Conservation (phyloP, 2,113 vertebrate genomes). For the Lutjanus erythropterus region DNA sequence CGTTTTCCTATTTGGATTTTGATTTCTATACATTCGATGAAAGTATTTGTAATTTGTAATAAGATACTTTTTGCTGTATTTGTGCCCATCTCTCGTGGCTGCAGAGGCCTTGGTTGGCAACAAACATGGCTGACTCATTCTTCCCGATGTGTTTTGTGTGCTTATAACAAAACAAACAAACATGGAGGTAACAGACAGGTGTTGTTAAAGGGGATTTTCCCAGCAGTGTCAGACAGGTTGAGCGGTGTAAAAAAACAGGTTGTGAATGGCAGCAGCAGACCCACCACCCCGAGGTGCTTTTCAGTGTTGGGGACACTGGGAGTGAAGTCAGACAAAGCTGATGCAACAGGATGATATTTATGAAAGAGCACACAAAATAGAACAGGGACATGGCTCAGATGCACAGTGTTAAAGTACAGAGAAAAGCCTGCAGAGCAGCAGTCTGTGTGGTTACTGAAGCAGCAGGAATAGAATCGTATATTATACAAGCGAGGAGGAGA, state of each 20-base stretch:
- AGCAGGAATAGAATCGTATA: constrained; percentile 63
- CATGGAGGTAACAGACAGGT: constrained; percentile 72
- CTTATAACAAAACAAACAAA: constrained; percentile 29
- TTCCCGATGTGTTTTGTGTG: background rate
- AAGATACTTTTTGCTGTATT: too few relatives aligned
- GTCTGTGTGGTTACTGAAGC: constrained; percentile 40
- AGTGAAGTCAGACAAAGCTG: constrained; percentile 70
- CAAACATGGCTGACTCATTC: constrained; percentile 12
- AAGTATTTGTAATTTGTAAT: too few relatives aligned
- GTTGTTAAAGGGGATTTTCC: constrained; percentile 79
- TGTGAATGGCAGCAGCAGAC: constrained; percentile 78
- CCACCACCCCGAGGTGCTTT: constrained; percentile 67
- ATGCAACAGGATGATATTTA: constrained; percentile 79
- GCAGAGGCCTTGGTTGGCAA: background rate
- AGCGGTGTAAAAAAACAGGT: constrained; percentile 84
- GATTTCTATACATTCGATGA: too few relatives aligned
- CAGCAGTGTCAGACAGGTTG: constrained; percentile 74
- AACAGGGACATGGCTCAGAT: constrained; percentile 52
- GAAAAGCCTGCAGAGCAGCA: constrained; percentile 19
- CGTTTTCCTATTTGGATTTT: too few relatives aligned
- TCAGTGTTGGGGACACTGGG: constrained; percentile 34
- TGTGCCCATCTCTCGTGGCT: too few relatives aligned
- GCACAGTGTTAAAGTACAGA: constrained; percentile 69
- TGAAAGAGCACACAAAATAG: constrained; percentile 66
- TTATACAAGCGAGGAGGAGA: constrained; percentile 74